A percentile compares a stretch with the other conserved stretches of the same genome.
Evolutionary conservation across 2,797 vertebrate species (phyloP).

Genomic region (Dicrostonyx torquatus): DNA sequence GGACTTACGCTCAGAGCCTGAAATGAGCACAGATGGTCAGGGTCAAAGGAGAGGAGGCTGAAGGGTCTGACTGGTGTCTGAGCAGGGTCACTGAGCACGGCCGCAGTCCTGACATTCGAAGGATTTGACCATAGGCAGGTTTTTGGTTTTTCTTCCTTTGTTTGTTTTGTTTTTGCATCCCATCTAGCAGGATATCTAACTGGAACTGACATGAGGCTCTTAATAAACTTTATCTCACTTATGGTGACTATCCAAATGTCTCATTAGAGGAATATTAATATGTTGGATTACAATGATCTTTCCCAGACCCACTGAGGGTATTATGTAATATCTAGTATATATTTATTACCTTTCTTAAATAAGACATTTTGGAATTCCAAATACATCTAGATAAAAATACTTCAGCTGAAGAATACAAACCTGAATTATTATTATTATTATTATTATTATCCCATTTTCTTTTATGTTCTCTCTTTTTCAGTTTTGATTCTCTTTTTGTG

Average conservation of each 20-base stretch:
- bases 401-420: neutral
- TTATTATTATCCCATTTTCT: neutral
- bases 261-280: slow-evolving; percentile 29
- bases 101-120: neutral
- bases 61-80: neutral
- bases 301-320: neutral
- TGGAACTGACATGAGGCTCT: neutral
- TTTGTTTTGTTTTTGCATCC: neutral
- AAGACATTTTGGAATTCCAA: neutral
- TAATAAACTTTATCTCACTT: neutral
- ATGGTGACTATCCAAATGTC: neutral
- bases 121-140: neutral
- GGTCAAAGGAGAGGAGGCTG: neutral
- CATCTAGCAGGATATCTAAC: neutral
- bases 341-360: neutral
- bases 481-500: neutral
- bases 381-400: neutral
- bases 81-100: neutral
- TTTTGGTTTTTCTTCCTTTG: neutral
- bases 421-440: neutral
- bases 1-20: neutral
- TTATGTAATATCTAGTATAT: neutral
- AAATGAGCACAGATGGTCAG: neutral
- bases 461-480: neutral
- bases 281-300: neutral